Conservation (phyloP, 1,140 invertebrate species). For the Ephestia elutella region DNA sequence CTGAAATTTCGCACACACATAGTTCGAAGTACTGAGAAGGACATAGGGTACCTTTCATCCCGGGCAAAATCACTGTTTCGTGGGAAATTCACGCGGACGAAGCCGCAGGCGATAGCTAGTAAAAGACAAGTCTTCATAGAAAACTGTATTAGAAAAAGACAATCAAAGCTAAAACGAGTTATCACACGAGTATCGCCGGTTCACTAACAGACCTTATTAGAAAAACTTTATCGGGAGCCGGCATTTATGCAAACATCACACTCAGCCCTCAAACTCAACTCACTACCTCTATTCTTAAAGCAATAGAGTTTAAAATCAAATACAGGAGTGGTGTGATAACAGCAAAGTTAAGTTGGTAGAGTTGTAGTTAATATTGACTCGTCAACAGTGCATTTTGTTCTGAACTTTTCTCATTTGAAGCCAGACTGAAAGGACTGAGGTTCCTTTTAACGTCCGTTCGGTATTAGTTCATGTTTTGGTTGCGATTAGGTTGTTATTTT, state of each 20-base stretch:
- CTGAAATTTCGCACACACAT: too few species aligned
- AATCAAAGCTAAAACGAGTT: slow-evolving; percentile 2
- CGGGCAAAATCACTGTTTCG: too few species aligned
- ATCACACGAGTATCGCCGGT: neutral
- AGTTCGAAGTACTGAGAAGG: too few species aligned
- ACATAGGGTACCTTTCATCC: too few species aligned
- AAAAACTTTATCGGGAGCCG: slow-evolving; percentile 7
- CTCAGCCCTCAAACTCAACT: neutral
- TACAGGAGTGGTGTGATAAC: neutral
- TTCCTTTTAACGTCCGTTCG: slow-evolving; percentile 27
- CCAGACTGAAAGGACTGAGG: slow-evolving; percentile 37
- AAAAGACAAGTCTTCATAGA: too few species aligned
- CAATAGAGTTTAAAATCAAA: neutral
- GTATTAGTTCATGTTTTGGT: slow-evolving; percentile 21
- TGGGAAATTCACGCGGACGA: too few species aligned
- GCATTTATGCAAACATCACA: neutral
- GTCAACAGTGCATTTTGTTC: slow-evolving; percentile 54
- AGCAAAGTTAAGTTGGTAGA: slow-evolving; percentile 28
- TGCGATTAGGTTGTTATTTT: neutral
- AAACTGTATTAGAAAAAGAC: neutral
- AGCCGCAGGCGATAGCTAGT: too few species aligned
- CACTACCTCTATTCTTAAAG: neutral
- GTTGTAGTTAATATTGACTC: slow-evolving; percentile 65
- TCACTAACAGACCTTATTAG: slow-evolving; percentile 10
- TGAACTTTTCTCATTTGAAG: slow-evolving; percentile 65